Conservation (phyloP, 2,888 invertebrate genomes). For the Merodon equestris region DNA sequence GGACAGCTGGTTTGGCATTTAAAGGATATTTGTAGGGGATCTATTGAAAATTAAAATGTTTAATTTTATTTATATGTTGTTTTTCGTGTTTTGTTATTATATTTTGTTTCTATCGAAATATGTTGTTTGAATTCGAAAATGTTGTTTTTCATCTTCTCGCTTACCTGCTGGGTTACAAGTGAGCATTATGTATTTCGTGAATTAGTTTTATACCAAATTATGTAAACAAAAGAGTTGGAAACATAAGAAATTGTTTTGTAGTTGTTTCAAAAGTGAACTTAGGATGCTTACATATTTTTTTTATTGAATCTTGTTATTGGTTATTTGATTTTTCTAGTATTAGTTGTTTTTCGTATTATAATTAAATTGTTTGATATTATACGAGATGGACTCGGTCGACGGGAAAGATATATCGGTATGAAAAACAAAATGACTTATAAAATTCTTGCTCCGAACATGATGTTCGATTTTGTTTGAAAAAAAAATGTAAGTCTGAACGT, state of each 20-base stretch:
- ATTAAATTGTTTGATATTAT: constrained; percentile 1
- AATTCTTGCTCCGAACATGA: too few species aligned
- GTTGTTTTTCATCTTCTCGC: too few species aligned
- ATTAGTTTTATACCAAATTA: constrained; percentile 26
- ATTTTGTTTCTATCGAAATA: background rate
- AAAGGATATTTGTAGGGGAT: constrained; percentile 64
- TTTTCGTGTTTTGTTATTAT: constrained; percentile 34
- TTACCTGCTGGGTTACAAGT: too few species aligned
- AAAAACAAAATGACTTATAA: too few species aligned
- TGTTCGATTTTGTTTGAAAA: too few species aligned
- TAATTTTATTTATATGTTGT: constrained; percentile 43
- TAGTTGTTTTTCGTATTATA: constrained; percentile 10
- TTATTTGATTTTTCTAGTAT: constrained; percentile 4
- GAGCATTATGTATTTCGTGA: constrained; percentile 22
- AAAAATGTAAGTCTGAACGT: too few species aligned
- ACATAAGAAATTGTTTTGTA: too few species aligned
- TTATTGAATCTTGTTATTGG: constrained; percentile 49
- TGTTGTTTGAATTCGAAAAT: background rate
- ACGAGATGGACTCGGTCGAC: background rate
- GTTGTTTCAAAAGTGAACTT: constrained; percentile 66
- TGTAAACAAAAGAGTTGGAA: background rate
- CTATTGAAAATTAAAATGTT: constrained; percentile 70
- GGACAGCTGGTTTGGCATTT: constrained; percentile 69
- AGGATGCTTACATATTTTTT: constrained; percentile 44
- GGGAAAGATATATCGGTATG: too few species aligned